Evolutionary conservation across 2,797 vertebrate species (phyloP).

Genomic region (Alauda arvensis): DNA sequence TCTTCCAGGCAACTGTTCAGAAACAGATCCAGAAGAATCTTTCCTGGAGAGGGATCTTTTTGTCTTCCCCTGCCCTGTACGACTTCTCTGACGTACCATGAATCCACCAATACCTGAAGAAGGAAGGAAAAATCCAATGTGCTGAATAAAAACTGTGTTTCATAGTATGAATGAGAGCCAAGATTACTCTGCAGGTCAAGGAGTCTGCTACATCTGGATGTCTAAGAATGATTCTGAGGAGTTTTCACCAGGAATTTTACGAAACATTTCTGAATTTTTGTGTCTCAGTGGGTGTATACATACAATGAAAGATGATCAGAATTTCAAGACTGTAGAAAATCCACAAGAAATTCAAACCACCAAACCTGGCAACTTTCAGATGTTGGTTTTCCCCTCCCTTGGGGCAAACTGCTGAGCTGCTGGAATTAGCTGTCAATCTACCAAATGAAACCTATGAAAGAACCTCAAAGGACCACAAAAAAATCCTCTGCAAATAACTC

Average conservation of each 20-base stretch:
- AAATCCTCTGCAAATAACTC: background rate
- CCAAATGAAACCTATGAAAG: background rate
- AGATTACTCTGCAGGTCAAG: background rate
- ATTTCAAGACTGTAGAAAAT: background rate
- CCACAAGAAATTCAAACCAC: background rate
- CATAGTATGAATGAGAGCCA: background rate
- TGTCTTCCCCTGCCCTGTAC: constrained; percentile 88
- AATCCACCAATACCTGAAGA: constrained; percentile 93
- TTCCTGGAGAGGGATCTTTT: constrained; percentile 89
- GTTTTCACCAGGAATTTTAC: background rate
- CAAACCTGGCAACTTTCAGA: background rate
- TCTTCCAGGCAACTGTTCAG: constrained; percentile 84
- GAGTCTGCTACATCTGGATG: background rate
- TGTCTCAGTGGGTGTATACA: background rate
- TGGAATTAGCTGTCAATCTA: background rate
- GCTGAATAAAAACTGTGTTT: background rate
- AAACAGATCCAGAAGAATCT: constrained; percentile 91
- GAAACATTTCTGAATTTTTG: background rate
- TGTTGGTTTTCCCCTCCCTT: background rate
- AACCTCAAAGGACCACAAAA: background rate
- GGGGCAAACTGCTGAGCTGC: background rate
- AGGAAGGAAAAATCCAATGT: background rate
- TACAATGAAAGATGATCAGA: background rate
- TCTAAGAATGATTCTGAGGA: background rate
- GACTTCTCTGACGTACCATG: constrained; percentile 97